Evolutionary conservation across 53 echinoderm and acorn worm species (phyloP).

Genomic region (Pentamera pediparva): DNA sequence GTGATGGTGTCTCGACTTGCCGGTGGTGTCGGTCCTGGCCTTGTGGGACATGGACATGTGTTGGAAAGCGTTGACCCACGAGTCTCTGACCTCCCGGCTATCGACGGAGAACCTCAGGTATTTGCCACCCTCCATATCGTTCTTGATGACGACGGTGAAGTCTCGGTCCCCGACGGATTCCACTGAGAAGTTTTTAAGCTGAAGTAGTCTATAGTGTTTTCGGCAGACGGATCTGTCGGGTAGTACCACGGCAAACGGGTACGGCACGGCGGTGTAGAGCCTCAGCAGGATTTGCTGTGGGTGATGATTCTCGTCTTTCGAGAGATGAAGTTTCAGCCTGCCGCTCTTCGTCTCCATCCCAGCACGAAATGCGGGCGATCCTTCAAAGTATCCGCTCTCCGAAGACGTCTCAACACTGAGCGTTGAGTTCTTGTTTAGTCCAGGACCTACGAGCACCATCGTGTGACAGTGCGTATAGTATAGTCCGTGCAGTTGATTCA

Average conservation of each 20-base stretch:
- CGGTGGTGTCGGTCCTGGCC: no score
- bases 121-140: conserved; percentile 17
- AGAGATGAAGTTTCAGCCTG: conserved; percentile 8
- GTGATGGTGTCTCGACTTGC: background rate
- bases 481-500: no score
- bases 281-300: conserved; percentile 8
- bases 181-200: conserved; percentile 14
- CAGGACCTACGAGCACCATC: no score
- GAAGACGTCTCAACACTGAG: no score
- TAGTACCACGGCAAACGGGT: conserved; percentile 3
- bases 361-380: background rate
- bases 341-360: conserved; percentile 23
- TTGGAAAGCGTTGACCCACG: conserved; percentile 6
- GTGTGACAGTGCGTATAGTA: no score
- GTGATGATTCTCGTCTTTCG: background rate
- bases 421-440: no score
- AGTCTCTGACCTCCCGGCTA: conserved; percentile 3
- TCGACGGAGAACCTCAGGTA: background rate
- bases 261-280: conserved; percentile 16
- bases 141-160: conserved; percentile 3
- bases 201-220: conserved; percentile 13
- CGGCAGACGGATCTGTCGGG: conserved; percentile 15
- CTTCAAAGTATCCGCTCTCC: no score
- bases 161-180: background rate
- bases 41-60: background rate